These are phyloP conservation scores for Platyrinchus mystaceus DNA, from an alignment of 2,797 vertebrate genomes.

Conservation along the genomic window DNA sequence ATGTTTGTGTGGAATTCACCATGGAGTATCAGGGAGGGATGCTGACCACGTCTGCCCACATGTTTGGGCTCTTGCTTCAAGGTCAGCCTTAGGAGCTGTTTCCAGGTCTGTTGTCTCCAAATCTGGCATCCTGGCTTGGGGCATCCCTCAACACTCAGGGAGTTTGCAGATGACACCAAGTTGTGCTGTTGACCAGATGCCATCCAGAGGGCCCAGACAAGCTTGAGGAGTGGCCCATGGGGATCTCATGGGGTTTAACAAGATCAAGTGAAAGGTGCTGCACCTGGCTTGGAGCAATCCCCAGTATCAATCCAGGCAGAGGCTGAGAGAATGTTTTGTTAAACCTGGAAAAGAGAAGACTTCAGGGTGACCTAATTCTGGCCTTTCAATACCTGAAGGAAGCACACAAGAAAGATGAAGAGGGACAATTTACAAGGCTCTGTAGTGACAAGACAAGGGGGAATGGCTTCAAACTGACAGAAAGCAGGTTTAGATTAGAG, in stretches of 20 bases:
- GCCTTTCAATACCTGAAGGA: not conserved
- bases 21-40: not conserved
- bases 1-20: not conserved
- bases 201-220: not conserved
- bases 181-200: not conserved
- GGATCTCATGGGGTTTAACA: not conserved
- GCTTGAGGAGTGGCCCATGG: not conserved
- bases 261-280: not conserved
- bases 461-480: not conserved
- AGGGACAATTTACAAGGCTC: not conserved
- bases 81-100: not conserved
- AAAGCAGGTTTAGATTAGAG: not conserved
- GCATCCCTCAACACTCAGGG: not conserved
- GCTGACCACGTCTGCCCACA: not conserved
- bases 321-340: not conserved
- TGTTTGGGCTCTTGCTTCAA: rapidly evolving
- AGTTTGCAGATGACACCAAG: not conserved
- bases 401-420: rapidly evolving
- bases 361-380: not conserved
- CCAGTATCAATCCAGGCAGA: not conserved
- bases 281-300: not conserved
- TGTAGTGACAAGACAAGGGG: not conserved
- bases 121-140: not conserved
- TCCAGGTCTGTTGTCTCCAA: not conserved
- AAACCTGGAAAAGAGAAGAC: not conserved